Evolutionary conservation across 2,113 vertebrate species (phyloP).

Genomic region (Esox niger): DNA sequence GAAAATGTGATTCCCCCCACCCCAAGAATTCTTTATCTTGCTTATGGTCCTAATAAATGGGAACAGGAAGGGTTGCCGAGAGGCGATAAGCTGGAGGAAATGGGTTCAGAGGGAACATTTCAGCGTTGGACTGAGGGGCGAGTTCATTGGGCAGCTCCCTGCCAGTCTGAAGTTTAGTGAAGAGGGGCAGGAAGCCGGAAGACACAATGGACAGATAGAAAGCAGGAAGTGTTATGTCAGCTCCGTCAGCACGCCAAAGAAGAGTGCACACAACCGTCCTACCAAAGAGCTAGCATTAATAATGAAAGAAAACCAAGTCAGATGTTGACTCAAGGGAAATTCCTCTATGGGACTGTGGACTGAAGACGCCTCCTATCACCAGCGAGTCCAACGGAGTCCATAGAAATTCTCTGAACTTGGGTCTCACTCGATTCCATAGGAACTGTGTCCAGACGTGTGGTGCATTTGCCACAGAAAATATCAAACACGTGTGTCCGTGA

Average conservation of each 20-base stretch:
- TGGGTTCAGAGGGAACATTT: too few relatives aligned
- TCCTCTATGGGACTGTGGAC: too few relatives aligned
- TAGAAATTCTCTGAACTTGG: background rate
- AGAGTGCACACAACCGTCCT: background rate
- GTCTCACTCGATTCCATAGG: too few relatives aligned
- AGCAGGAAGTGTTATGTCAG: background rate
- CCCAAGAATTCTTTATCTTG: conserved; percentile 26
- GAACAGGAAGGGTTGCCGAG: background rate
- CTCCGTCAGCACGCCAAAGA: background rate
- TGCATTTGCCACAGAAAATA: too few relatives aligned
- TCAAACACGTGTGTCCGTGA: too few relatives aligned
- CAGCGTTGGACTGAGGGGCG: too few relatives aligned
- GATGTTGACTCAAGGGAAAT: too few relatives aligned
- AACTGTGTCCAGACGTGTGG: too few relatives aligned
- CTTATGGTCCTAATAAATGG: conserved; percentile 18
- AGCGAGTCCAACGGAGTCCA: too few relatives aligned
- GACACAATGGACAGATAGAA: background rate
- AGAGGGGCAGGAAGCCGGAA: conserved; percentile 5
- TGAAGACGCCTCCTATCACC: too few relatives aligned
- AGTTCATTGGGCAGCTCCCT: background rate
- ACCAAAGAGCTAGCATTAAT: too few relatives aligned
- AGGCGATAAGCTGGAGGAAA: background rate
- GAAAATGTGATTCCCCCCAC: conserved; percentile 27
- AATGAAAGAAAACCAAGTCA: too few relatives aligned
- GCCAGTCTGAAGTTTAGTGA: background rate